A percentile compares a stretch with the other conserved stretches of the same genome.
Conservation (phyloP, 2,888 invertebrate species). For the Mactromeris polynyma region DNA sequence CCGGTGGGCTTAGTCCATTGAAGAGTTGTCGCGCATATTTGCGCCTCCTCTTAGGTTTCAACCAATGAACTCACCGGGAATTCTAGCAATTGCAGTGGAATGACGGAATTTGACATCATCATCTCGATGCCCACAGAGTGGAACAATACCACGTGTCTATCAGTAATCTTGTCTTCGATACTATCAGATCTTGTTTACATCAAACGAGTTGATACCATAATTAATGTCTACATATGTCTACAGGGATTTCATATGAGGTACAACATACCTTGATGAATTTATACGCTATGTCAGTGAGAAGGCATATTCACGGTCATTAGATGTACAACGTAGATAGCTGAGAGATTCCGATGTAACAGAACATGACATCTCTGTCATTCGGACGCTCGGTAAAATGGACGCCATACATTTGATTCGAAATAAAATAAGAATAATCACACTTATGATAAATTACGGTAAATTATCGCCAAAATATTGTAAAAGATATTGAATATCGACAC, state of each 20-base stretch:
- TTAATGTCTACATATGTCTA: constrained; percentile 73
- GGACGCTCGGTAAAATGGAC: constrained; percentile 24
- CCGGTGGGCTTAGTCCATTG: not conserved
- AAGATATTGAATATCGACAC: not conserved
- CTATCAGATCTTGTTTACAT: constrained; percentile 65
- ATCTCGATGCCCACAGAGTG: constrained; percentile 25
- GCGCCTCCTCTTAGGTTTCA: not conserved
- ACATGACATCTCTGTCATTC: constrained; percentile 50
- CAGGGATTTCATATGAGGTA: constrained; percentile 59
- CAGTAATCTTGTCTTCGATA: constrained; percentile 54
- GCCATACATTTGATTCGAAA: not conserved
- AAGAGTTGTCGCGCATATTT: not conserved
- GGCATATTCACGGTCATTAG: constrained; percentile 63
- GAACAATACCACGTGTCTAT: constrained; percentile 66
- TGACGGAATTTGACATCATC: constrained; percentile 38
- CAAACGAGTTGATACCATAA: constrained; percentile 67
- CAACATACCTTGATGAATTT: constrained; percentile 58
- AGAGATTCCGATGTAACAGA: constrained; percentile 47
- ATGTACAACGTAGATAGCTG: constrained; percentile 67
- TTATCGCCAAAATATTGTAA: not conserved
- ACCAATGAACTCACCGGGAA: not conserved
- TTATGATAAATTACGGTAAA: not conserved
- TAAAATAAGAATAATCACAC: not conserved
- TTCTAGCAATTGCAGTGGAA: constrained; percentile 24
- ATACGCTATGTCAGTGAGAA: constrained; percentile 62